Evolutionary conservation across 2,888 invertebrate species (phyloP).

Genomic region (Tenthredo mesomela): DNA sequence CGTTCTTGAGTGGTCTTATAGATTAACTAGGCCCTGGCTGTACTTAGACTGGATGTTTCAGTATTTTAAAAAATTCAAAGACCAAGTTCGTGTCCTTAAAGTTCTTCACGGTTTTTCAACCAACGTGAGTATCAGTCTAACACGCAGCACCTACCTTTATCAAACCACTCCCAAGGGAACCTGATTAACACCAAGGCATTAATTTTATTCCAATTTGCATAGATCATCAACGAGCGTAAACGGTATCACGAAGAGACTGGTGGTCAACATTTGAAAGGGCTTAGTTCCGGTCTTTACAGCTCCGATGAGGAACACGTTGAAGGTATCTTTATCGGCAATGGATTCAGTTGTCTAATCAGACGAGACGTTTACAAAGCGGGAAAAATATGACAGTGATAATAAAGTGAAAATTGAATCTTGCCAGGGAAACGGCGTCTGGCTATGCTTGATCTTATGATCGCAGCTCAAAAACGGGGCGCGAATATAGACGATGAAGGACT

Average conservation of each 20-base stretch:
- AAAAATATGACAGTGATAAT: background rate
- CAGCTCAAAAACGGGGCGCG: slow-evolving; percentile 61
- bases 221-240: slow-evolving; percentile 64
- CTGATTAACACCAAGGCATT: slow-evolving; percentile 59
- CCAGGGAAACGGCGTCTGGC: too few species aligned
- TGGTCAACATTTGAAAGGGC: slow-evolving; percentile 56
- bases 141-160: background rate
- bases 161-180: background rate
- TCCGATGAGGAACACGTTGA: background rate
- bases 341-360: too few species aligned
- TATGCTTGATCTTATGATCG: too few species aligned
- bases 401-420: background rate
- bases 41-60: slow-evolving; percentile 81
- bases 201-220: background rate
- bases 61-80: slow-evolving; percentile 78
- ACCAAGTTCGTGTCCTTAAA: slow-evolving; percentile 78
- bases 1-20: slow-evolving; percentile 23
- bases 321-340: too few species aligned
- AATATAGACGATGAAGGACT: slow-evolving; percentile 69
- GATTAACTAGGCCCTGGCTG: slow-evolving; percentile 80
- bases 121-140: slow-evolving; percentile 70
- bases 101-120: slow-evolving; percentile 80
- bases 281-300: slow-evolving; percentile 25
- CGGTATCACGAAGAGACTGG: slow-evolving; percentile 60
- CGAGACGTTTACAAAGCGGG: too few species aligned